A percentile compares a stretch with the other conserved stretches of the same genome.
Conservation (phyloP, 2,113 vertebrate genomes). For the Zootoca vivipara region DNA sequence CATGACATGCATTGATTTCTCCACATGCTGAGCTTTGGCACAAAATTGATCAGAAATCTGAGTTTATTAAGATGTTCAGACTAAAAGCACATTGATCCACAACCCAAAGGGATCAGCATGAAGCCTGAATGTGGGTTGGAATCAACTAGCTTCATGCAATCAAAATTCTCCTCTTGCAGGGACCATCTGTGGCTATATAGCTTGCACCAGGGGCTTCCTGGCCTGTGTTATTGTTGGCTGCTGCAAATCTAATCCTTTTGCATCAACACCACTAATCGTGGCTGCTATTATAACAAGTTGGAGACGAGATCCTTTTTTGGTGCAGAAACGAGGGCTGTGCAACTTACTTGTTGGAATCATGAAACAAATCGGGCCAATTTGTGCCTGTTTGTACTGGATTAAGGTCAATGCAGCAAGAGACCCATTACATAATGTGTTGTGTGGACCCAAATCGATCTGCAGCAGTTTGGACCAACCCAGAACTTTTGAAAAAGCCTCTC, state of each 20-base stretch:
- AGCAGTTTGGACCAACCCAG: too few species aligned
- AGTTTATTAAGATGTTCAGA: neutral
- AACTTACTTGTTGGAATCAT: neutral
- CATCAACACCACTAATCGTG: neutral
- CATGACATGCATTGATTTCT: slow-evolving; percentile 43
- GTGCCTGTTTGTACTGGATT: too few species aligned
- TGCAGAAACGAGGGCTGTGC: slow-evolving; percentile 42
- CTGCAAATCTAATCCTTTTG: neutral
- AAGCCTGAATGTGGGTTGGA: neutral
- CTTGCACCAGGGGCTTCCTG: too few species aligned
- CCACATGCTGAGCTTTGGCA: accelerated
- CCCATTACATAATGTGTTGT: too few species aligned
- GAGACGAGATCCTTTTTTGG: too few species aligned
- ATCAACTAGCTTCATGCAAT: neutral
- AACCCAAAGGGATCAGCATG: accelerated
- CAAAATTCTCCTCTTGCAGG: neutral
- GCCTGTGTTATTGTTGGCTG: neutral
- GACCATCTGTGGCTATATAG: neutral
- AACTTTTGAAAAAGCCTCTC: too few species aligned
- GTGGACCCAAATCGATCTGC: too few species aligned
- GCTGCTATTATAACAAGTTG: neutral
- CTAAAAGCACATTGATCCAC: neutral
- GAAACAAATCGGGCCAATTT: too few species aligned
- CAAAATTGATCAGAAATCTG: neutral
- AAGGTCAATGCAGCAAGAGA: too few species aligned